Base-by-base conservation (phyloP, 1,140 invertebrate genomes). In the Diorhabda elongata region DNA sequence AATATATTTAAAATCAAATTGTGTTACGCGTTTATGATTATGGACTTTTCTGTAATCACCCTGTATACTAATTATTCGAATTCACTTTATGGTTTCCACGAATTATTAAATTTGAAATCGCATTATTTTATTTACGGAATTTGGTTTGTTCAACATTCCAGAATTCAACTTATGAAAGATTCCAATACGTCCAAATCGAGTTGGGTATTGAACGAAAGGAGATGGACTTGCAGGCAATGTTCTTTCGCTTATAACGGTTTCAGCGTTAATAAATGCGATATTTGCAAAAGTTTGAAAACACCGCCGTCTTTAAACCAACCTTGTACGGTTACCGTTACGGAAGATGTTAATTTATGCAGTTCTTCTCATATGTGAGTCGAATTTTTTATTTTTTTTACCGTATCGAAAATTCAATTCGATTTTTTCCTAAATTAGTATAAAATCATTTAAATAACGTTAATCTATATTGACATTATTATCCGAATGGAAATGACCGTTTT, bases 191-290 rank as follows among this genome's bases (percentile, higher is more conserved):
- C 73, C 8, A 58, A 66, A 42, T 69, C 52, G 26, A 74, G 67
- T 61, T 77, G 75, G 74, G 67, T 72, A 6, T 67, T 69, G 63
- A 74, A 83, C 75, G 77, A 82, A 73, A 87, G 91, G 70, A 91
- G 92, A 88, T 95, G 93, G 93, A 92, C 91, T 61, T 96, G 93
- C 83, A 84, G 86, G 67, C 90, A 93, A 80, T 96, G 93, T 81
- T 93, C 92, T 75, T 95, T 91, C 82, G 90, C 92, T 61, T 94
- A 93, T 79, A 95, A 95, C 83, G 89, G 91, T 65, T 85, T 92
- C 71, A 90, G 90, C 86, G 87, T 88, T 57, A 87, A 88, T 42
- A 83, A 84, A 57, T 95, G 93, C 80, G 91, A 93, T 78, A 91
- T 94, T 76, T 95, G 93, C 77, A 87, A 88, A 68, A 87, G 87